Evolutionary conservation across 2,113 vertebrate species (phyloP).

Genomic region (Trichomycterus rosablanca): DNA sequence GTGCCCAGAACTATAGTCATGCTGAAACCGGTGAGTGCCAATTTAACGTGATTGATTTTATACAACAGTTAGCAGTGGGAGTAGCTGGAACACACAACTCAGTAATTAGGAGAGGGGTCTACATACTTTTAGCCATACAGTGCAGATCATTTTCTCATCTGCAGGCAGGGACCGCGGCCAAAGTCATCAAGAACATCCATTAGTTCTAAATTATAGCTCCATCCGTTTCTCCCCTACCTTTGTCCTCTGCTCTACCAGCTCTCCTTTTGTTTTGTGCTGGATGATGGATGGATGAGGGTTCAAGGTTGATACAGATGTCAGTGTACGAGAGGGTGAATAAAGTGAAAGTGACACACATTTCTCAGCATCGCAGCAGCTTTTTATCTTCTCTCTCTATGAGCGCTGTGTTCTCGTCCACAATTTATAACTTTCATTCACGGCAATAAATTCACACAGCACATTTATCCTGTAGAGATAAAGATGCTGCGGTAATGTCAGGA

Average conservation of each 20-base stretch:
- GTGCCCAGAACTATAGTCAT: no score
- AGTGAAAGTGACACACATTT: constrained; percentile 26
- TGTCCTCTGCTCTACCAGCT: not conserved
- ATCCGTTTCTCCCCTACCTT: not conserved
- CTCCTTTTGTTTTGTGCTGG: constrained; percentile 4
- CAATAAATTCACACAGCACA: no score
- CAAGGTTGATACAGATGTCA: constrained; percentile 45
- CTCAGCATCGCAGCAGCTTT: constrained; percentile 23
- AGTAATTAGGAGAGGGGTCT: no score
- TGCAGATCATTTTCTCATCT: constrained; percentile 18
- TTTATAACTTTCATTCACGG: no score
- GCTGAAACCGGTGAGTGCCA: no score
- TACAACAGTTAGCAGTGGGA: no score
- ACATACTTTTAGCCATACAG: no score
- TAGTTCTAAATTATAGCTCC: constrained; percentile 37
- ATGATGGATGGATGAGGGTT: constrained; percentile 32
- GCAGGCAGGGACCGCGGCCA: constrained; percentile 34
- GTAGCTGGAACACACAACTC: no score
- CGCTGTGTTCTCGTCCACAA: no score
- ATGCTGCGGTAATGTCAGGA: no score
- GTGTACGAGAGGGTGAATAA: constrained; percentile 25
- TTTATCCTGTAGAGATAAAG: no score
- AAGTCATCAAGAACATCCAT: constrained; percentile 44
- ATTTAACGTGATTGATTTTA: no score
- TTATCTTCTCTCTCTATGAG: constrained; percentile 6